Conservation (phyloP, 2,113 vertebrate species). For the Paralichthys olivaceus region DNA sequence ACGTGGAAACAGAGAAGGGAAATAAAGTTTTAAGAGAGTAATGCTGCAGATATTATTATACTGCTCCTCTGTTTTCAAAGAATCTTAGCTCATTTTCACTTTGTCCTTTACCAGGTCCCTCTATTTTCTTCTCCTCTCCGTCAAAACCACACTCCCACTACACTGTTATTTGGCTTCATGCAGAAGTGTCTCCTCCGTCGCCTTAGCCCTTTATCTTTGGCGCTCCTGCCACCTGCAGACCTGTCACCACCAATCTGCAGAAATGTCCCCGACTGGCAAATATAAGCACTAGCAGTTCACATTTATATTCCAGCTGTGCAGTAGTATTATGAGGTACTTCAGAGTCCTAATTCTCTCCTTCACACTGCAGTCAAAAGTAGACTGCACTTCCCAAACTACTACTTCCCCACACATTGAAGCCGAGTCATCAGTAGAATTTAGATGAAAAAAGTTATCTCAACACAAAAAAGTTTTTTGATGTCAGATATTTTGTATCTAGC, state of each 20-base stretch:
- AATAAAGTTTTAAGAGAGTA: conserved; percentile 39
- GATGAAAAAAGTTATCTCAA: neutral
- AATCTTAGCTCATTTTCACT: neutral
- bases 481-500: neutral
- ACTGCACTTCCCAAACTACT: conserved; percentile 15
- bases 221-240: conserved; percentile 55
- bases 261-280: conserved; percentile 54
- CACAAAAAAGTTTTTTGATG: neutral
- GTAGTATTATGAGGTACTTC: conserved; percentile 38
- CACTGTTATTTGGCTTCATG: neutral
- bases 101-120: neutral
- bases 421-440: neutral
- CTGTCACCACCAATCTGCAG: conserved; percentile 61
- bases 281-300: conserved; percentile 53
- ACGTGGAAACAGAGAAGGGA: conserved; percentile 9
- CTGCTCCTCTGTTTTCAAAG: neutral
- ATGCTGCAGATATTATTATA: conserved; percentile 36
- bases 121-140: conserved; percentile 3
- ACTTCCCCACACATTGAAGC: neutral
- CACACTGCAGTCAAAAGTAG: conserved; percentile 33
- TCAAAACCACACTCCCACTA: conserved; percentile 16
- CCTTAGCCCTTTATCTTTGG: conserved; percentile 36
- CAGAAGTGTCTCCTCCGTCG: conserved; percentile 21
- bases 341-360: conserved; percentile 36
- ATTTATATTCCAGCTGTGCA: conserved; percentile 58